These are phyloP conservation scores for Montifringilla adamsi DNA, from an alignment of 2,113 vertebrate species.

Conservation along the genomic window DNA sequence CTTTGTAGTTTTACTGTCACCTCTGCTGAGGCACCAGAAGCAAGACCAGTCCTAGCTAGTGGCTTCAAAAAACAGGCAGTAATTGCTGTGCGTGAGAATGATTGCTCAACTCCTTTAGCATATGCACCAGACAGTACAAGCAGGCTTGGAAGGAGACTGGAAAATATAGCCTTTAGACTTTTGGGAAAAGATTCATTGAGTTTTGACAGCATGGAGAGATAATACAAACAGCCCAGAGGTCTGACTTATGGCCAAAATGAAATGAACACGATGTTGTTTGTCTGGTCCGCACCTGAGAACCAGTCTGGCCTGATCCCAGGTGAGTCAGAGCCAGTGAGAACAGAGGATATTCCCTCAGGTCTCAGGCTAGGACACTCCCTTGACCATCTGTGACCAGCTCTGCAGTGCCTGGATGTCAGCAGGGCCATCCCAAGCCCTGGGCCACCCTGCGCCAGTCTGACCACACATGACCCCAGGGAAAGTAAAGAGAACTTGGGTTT, in stretches of 20 bases:
- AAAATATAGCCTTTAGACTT: constrained; percentile 16
- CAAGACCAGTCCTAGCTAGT: neutral
- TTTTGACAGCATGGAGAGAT: neutral
- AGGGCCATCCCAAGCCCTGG: neutral
- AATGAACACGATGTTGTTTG: neutral
- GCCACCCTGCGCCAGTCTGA: rapidly evolving
- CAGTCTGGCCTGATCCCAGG: neutral
- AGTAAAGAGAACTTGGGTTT: neutral
- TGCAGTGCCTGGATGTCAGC: neutral
- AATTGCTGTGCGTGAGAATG: neutral
- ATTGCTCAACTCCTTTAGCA: neutral
- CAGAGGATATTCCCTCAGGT: neutral
- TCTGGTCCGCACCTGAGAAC: neutral
- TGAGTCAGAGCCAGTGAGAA: neutral
- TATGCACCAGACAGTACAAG: neutral
- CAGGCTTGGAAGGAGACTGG: neutral
- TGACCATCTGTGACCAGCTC: neutral
- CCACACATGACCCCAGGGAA: rapidly evolving
- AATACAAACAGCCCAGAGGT: neutral
- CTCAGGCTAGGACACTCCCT: rapidly evolving
- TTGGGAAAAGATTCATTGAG: neutral
- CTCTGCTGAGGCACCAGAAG: neutral
- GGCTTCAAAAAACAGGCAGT: neutral
- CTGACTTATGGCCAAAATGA: neutral
- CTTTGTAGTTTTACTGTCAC: neutral